Evolutionary conservation across 2,113 vertebrate species (phyloP), one percentile per base, ranked within the genome.

Genomic region (Barnardius zonarius): DNA sequence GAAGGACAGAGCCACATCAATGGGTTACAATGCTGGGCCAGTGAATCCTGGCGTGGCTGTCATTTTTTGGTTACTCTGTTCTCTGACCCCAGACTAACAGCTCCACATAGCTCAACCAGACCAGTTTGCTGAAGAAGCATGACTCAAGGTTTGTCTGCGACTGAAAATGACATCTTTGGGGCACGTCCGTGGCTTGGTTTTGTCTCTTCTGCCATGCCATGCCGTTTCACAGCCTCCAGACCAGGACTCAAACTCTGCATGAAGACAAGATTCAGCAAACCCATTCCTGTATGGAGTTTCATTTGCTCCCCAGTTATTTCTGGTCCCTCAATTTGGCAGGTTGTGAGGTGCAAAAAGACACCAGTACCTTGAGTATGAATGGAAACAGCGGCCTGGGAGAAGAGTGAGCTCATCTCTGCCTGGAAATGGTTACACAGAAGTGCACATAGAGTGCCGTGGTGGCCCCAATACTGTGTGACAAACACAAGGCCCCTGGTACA

Each of bases 201-300:
- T 64, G 57, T 87, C 17, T 43, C 39, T 83, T 84, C 62, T 85
- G 25, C 51, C 30, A 6, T 5, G 1, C 33, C 11, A 54, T 54
- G 55, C 33, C 20, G 23, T n/a, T 59, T n/a, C 39, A 23, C 43
- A 85, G 13, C 33, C 30, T 73, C 62, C 48, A 52, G 20, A 46
- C 11, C 57, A 39, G 16, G 27, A 86, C 17, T 16, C 49, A 49
- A 86, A 70, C 39, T 22, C 63, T n/a, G 5, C 54, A 44, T 5
- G 28, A 54, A 12, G 24, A 22, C 11, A 27, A n/a, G 39, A 44
- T 51, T 22, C 52, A 57, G 8, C 35, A 57, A 80, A 15, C 7
- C 8, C 22, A 15, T n/a, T 86, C 30, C 1, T 1, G 70, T 31
- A 23, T 18, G 0, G 0, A 35, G 11, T 46, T 82, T 68, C 14